Base-by-base conservation (phyloP, 2,113 vertebrate species). In the Gymnobelideus leadbeateri region DNA sequence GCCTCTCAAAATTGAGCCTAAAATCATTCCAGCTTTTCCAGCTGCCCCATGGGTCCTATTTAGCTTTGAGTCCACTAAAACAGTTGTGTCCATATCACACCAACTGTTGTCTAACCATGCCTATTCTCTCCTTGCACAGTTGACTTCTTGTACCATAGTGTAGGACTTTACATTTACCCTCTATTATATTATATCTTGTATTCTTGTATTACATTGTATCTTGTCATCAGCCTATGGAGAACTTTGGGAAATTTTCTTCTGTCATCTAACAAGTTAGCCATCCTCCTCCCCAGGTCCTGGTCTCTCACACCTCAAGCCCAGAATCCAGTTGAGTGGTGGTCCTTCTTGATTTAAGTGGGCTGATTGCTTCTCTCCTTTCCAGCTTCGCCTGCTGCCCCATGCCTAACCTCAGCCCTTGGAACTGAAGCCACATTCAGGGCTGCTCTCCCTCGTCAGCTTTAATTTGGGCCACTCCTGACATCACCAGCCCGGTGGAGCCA, bases 391-490 rank as follows among this genome's bases (percentile, higher is more conserved):
- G 1, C 89, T 89, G 91, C 51, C 89, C 91, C 24, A 23, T 43
- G 7, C 54, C 16, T 21, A 1, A 26, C 57, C n/a, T 91, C 51
- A 84, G 68, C 94, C 50, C 92, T 37, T 51, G 46, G 91, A 43
- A n/a, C 49, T 90, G 51, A 89, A 93, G 95, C 93, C 89, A 52
- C 57, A 0, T 55, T 91, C 92, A 46, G 93, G 4, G 0, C 95
- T 97, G 51, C 91, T 94, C 96, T 94, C 96, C 97, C 96, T 98
- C 97, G 91, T 98, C 98, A 98, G 95, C 98, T 97, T 98, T 98
- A 98, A 98, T 98, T 98, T 96, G 98, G 98, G 97, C 98, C 98
- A 92, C 97, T 96, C 95, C 98, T 98, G 98, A 98, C 98, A 98
- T 98, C 98, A 98, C 95, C 97, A 97, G 96, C 98, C 98, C 98